These are phyloP conservation scores for Clarias macrocephalus DNA, from an alignment of 2,113 vertebrate genomes.

Conservation along the genomic window DNA sequence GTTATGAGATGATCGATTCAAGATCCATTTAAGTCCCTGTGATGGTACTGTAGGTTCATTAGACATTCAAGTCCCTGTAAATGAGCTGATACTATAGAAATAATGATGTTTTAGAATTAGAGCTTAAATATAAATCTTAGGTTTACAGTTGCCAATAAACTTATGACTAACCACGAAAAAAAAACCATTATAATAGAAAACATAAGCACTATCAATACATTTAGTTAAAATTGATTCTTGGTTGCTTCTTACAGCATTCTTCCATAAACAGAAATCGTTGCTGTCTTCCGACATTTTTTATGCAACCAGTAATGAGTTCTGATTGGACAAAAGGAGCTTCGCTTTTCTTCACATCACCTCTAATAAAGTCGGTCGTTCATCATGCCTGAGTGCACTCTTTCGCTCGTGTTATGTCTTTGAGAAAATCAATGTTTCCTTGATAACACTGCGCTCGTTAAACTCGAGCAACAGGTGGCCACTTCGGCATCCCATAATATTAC, in stretches of 20 bases:
- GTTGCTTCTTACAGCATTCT: not conserved
- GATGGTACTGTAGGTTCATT: not conserved
- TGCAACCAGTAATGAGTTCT: not conserved
- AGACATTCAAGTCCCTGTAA: not conserved
- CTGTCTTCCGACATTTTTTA: not conserved
- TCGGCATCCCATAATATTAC: not conserved
- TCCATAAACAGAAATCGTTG: not conserved
- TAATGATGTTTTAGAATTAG: no score
- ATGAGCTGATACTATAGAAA: no score
- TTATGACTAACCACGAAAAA: no score
- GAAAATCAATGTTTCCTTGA: not conserved
- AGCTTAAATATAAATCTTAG: no score
- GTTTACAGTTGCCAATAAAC: no score
- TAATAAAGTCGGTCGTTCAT: not conserved
- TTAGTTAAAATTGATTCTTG: not conserved
- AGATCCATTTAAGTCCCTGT: no score
- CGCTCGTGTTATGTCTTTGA: not conserved
- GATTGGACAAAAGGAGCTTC: not conserved
- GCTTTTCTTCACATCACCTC: not conserved
- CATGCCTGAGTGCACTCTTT: not conserved
- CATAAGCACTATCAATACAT: not conserved
- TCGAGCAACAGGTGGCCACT: not conserved
- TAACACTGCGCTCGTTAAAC: not conserved
- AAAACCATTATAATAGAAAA: no score
- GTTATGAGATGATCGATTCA: not conserved